These are phyloP conservation scores for Harpalus rufipes DNA, from an alignment of 2,888 invertebrate species.

Conservation along the genomic window DNA sequence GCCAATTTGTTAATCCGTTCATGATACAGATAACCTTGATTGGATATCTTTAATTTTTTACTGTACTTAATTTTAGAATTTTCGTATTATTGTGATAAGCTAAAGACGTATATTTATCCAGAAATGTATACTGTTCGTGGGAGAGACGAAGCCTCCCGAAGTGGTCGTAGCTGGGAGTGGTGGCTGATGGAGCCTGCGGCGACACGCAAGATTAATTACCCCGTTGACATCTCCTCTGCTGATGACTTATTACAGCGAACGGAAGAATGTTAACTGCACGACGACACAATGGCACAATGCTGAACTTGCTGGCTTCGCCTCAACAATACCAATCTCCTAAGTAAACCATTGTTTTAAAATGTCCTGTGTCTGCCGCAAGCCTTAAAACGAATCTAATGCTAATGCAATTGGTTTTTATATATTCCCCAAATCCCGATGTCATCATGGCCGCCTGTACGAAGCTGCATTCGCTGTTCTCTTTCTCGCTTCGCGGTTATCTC, in stretches of 20 bases:
- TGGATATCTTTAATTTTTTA: no score
- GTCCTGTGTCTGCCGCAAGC: slow-evolving; percentile 71
- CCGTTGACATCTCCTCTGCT: slow-evolving; percentile 74
- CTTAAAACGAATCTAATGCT: slow-evolving; percentile 74
- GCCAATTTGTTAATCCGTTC: no score
- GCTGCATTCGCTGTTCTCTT: slow-evolving; percentile 56
- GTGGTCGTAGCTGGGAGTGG: neutral
- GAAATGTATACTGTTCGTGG: neutral
- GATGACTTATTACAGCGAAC: slow-evolving; percentile 75
- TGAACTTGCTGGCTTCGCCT: slow-evolving; percentile 68
- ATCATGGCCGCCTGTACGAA: slow-evolving; percentile 70
- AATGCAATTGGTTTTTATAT: slow-evolving; percentile 75
- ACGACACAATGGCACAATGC: slow-evolving; percentile 70
- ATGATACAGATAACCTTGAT: no score
- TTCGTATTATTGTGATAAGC: neutral
- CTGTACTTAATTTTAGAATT: no score
- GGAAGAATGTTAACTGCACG: slow-evolving; percentile 72
- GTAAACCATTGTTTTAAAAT: slow-evolving; percentile 74
- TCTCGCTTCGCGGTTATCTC: slow-evolving; percentile 65
- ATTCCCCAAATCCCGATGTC: slow-evolving; percentile 73
- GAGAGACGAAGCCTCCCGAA: slow-evolving; percentile 25
- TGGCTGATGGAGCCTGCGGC: slow-evolving; percentile 32
- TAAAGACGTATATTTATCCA: neutral
- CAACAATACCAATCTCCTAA: slow-evolving; percentile 73
- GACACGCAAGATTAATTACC: slow-evolving; percentile 75